phyloP scores from a whole-genome alignment of 2,113 vertebrate species.

The Herpetotheres cachinnans region DNA sequence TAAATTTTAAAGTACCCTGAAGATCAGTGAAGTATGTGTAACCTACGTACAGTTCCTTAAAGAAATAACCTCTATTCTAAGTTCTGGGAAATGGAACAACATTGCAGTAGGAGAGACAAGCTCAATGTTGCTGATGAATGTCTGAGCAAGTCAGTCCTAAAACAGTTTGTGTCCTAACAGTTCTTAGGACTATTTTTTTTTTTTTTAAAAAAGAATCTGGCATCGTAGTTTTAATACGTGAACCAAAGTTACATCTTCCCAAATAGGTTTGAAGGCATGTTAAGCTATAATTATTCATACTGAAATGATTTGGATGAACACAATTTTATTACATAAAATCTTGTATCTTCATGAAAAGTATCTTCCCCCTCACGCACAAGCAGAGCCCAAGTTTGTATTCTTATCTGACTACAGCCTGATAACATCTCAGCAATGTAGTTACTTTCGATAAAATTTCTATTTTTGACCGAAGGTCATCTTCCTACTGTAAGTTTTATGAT shows the following conservation, averaged over 20 bases:
- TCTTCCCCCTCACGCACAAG: neutral
- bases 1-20: neutral
- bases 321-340: neutral
- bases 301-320: neutral
- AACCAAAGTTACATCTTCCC: neutral
- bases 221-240: neutral
- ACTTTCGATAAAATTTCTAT: neutral
- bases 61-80: neutral
- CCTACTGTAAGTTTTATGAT: neutral
- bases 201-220: neutral
- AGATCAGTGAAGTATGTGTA: neutral
- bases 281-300: neutral
- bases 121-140: neutral
- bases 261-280: neutral
- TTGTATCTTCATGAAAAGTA: neutral
- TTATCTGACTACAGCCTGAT: neutral
- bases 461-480: neutral
- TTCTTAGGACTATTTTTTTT: neutral
- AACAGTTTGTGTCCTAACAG: neutral
- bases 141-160: neutral
- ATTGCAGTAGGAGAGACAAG: neutral
- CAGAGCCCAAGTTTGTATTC: neutral
- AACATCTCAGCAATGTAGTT: neutral
- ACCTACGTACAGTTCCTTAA: neutral
- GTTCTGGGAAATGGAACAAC: neutral